Percentiles rank a stretch among this genome's conserved stretches.
Conservation (phyloP, 2,113 vertebrate genomes). For the Sula dactylatra region DNA sequence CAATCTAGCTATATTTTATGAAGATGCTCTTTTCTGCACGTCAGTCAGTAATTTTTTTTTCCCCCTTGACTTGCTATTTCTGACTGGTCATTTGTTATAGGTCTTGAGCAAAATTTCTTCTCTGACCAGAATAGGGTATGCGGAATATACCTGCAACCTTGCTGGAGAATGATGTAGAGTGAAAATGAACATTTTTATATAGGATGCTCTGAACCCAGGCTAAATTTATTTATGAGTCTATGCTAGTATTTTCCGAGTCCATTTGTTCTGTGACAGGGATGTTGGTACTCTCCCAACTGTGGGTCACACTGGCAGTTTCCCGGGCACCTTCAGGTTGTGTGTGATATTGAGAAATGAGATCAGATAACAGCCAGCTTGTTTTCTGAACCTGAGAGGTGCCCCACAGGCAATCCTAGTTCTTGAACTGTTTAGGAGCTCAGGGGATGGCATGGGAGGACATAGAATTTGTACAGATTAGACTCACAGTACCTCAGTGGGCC, state of each 20-base stretch:
- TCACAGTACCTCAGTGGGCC: not conserved
- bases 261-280: not conserved
- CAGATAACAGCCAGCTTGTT: not conserved
- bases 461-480: not conserved
- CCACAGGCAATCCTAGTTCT: not conserved
- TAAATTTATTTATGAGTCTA: slow-evolving; percentile 32
- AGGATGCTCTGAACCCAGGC: not conserved
- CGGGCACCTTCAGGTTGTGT: not conserved
- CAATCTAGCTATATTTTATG: not conserved
- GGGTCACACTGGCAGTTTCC: not conserved
- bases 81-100: not conserved
- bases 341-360: not conserved
- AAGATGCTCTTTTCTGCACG: not conserved
- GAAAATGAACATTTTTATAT: slow-evolving; percentile 11
- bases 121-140: not conserved
- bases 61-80: not conserved
- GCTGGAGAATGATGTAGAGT: not conserved
- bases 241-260: not conserved
- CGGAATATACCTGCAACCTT: slow-evolving; percentile 1
- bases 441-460: not conserved
- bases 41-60: not conserved
- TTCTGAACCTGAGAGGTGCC: not conserved
- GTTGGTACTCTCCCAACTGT: not conserved
- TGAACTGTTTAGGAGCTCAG: not conserved
- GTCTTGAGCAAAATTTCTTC: not conserved